Percentiles rank a stretch among this genome's conserved stretches.
Conservation (phyloP, 2,797 vertebrate species). For the Microhierax caerulescens region DNA sequence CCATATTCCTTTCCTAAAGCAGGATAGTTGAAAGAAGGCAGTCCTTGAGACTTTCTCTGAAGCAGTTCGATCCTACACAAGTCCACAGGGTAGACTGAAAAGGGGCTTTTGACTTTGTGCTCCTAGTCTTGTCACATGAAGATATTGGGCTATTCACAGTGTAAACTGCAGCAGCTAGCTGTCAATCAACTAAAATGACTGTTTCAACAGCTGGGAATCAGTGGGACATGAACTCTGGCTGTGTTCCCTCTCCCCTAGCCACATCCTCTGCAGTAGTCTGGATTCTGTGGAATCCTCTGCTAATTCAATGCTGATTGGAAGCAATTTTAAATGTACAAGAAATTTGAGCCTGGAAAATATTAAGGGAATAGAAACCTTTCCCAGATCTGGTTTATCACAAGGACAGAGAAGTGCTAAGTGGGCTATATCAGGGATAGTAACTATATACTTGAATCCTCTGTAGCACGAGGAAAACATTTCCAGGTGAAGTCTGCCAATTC, state of each 20-base stretch:
- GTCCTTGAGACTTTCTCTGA: neutral
- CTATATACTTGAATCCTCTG: neutral
- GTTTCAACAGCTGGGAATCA: conserved; percentile 64
- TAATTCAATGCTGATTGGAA: conserved; percentile 65
- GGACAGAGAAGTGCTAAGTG: conserved; percentile 34
- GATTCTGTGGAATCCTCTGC: conserved; percentile 60
- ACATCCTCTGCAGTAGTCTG: conserved; percentile 41
- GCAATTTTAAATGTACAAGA: conserved; percentile 53
- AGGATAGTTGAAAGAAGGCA: neutral
- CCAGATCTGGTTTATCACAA: conserved; percentile 24
- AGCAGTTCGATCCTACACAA: neutral
- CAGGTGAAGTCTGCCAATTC: conserved; percentile 29
- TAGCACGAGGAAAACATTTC: neutral
- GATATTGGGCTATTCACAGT: neutral
- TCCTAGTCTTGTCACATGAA: conserved; percentile 43
- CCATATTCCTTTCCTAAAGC: neutral
- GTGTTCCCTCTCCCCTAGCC: conserved; percentile 1
- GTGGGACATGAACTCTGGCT: conserved; percentile 31
- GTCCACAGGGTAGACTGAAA: neutral
- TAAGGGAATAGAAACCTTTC: conserved; percentile 54
- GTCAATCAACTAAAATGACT: conserved; percentile 52
- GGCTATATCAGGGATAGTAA: conserved; percentile 24
- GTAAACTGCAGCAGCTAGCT: conserved; percentile 49
- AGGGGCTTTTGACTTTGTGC: neutral
- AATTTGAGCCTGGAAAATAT: conserved; percentile 56